phyloP scores from a whole-genome alignment of 2,797 vertebrate species.

The Lagodon rhomboides region DNA sequence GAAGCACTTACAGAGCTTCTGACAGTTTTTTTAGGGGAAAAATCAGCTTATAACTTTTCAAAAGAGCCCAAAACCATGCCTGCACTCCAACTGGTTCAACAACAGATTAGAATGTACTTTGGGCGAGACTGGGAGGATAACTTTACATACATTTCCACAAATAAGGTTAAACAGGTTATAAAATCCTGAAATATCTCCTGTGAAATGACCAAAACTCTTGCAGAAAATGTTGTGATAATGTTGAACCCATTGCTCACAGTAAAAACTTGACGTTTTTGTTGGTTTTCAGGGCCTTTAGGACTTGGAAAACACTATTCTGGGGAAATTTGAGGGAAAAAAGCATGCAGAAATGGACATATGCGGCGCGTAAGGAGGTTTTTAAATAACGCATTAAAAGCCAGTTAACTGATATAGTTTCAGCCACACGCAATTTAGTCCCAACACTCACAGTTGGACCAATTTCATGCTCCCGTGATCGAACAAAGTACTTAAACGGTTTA shows the following conservation, averaged over 20 bases:
- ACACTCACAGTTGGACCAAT: slow-evolving; percentile 77
- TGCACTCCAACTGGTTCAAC: no score
- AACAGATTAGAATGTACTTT: no score
- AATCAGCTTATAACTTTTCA: no score
- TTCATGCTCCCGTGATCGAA: slow-evolving; percentile 79
- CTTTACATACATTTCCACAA: no score
- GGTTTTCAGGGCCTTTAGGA: background rate
- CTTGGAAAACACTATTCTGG: background rate
- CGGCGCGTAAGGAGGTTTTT: slow-evolving; percentile 56
- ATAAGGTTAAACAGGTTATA: background rate
- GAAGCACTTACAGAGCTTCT: no score
- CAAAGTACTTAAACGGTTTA: slow-evolving; percentile 72
- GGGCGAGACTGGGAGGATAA: no score
- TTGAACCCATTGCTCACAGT: background rate
- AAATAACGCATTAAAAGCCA: slow-evolving; percentile 71
- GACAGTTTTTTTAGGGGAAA: no score
- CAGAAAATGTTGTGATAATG: background rate
- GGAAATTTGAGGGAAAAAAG: background rate
- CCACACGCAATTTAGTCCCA: slow-evolving; percentile 72
- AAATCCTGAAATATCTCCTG: background rate
- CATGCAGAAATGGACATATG: slow-evolving; percentile 21
- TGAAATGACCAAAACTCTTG: background rate
- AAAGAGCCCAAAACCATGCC: no score
- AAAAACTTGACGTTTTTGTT: background rate
- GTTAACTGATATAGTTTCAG: slow-evolving; percentile 69